Percentiles rank a stretch among this genome's conserved stretches.
Conservation (phyloP, 2,888 invertebrate species). For the Sipunculus nudus region DNA sequence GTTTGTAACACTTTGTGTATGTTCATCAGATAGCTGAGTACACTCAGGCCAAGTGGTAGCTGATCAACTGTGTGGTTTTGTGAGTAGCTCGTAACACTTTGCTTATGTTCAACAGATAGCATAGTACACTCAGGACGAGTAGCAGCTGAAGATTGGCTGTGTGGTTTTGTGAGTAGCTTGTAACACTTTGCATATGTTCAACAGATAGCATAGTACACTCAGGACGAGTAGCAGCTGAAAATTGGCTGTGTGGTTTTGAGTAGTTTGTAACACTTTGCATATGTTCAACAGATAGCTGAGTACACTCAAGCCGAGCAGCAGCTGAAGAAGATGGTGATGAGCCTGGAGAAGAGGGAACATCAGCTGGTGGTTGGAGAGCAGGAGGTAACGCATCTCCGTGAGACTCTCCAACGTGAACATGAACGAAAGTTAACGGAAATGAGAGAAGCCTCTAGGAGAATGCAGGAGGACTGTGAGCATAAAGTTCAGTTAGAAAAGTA, state of each 20-base stretch:
- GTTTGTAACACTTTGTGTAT: neutral
- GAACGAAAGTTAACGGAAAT: slow-evolving; percentile 65
- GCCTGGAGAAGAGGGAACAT: slow-evolving; percentile 65
- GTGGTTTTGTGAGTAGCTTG: too few relatives aligned
- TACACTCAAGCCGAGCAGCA: slow-evolving; percentile 64
- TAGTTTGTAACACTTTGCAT: neutral
- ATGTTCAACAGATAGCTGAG: slow-evolving; percentile 54
- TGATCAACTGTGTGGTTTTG: too few relatives aligned
- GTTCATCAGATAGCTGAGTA: slow-evolving; percentile 60
- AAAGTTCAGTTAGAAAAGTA: slow-evolving; percentile 64
- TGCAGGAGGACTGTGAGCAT: slow-evolving; percentile 67
- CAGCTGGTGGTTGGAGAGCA: slow-evolving; percentile 64
- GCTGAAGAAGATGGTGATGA: slow-evolving; percentile 61
- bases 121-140: too few relatives aligned
- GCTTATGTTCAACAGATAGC: too few relatives aligned
- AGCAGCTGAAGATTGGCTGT: too few relatives aligned
- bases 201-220: too few relatives aligned
- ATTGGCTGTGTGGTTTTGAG: too few relatives aligned
- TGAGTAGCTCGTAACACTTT: too few relatives aligned
- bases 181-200: too few relatives aligned
- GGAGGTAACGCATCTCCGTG: slow-evolving; percentile 61
- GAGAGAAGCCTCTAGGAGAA: slow-evolving; percentile 64
- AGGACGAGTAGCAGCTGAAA: too few relatives aligned
- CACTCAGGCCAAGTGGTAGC: too few relatives aligned
- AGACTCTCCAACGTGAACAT: slow-evolving; percentile 62